Evolutionary conservation across 2,888 invertebrate genomes (phyloP).

Genomic region (Dicranocentrus wangi): DNA sequence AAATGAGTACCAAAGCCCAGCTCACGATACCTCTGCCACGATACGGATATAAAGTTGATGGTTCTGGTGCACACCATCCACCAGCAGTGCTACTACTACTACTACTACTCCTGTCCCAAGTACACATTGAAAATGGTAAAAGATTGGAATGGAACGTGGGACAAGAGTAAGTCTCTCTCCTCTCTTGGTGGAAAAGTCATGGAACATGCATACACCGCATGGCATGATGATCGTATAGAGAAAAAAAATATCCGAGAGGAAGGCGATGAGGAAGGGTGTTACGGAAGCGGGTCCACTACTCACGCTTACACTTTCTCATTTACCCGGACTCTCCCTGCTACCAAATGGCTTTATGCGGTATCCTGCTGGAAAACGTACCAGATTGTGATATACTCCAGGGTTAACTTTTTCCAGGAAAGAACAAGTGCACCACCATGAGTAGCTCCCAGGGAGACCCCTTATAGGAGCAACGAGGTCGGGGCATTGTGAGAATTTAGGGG

Average conservation of each 20-base stretch:
- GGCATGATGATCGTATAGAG: slow-evolving; percentile 19
- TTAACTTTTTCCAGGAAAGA: neutral
- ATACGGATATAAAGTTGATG: slow-evolving; percentile 3
- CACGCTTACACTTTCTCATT: slow-evolving; percentile 28
- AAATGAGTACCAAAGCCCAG: neutral
- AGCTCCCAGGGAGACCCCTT: too few relatives aligned
- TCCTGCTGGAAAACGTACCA: neutral
- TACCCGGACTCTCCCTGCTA: too few relatives aligned
- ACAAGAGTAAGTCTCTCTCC: neutral
- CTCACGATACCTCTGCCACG: slow-evolving; percentile 8
- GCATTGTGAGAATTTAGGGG: slow-evolving; percentile 17
- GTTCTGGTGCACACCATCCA: neutral
- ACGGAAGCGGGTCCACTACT: slow-evolving; percentile 49
- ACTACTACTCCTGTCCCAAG: neutral
- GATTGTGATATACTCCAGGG: neutral
- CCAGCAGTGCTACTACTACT: neutral
- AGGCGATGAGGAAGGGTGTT: slow-evolving; percentile 60
- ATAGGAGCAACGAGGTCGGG: neutral
- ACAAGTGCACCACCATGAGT: neutral
- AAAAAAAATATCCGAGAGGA: slow-evolving; percentile 30
- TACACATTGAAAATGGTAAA: slow-evolving; percentile 30
- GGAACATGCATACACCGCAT: slow-evolving; percentile 52
- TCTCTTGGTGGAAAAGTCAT: slow-evolving; percentile 31
- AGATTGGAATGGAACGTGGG: slow-evolving; percentile 40
- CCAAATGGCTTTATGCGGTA: too few relatives aligned